Percentiles rank a stretch among this genome's conserved stretches.
Conservation (phyloP, 1,140 invertebrate species). For the Nasonia longicornis region DNA sequence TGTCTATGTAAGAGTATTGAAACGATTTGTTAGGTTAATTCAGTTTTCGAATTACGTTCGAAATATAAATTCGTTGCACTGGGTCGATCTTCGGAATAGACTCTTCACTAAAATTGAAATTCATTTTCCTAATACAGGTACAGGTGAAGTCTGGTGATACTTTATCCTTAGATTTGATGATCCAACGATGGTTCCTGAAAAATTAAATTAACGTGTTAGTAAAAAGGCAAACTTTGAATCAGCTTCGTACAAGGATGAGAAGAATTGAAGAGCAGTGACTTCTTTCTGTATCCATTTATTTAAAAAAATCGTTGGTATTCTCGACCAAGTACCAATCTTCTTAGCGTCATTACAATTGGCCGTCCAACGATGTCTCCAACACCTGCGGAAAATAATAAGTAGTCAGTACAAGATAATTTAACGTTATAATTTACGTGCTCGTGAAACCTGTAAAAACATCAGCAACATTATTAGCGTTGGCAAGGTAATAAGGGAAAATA, state of each 20-base stretch:
- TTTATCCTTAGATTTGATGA: background rate
- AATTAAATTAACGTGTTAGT: conserved; percentile 47
- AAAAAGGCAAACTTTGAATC: conserved; percentile 9
- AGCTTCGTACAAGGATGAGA: background rate
- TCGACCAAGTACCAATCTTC: background rate
- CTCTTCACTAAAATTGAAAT: too few species aligned
- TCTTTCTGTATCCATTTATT: background rate
- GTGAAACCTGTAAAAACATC: background rate
- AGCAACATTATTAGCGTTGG: background rate
- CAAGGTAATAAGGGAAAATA: conserved; percentile 39
- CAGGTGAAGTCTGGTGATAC: background rate
- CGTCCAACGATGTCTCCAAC: background rate
- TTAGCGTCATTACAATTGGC: background rate
- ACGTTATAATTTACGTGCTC: background rate
- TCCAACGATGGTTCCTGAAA: conserved; percentile 46
- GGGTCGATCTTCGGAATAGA: too few species aligned
- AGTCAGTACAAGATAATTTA: background rate
- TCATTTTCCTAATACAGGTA: too few species aligned
- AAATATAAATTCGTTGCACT: too few species aligned
- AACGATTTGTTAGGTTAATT: background rate
- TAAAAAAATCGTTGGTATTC: background rate
- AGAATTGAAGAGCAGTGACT: background rate
- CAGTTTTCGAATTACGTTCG: background rate
- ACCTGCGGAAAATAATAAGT: conserved; percentile 9
- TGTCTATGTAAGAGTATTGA: background rate